Percentiles rank a stretch among this genome's conserved stretches.
Conservation (phyloP, 1,140 invertebrate genomes). For the Drosophila rufa region DNA sequence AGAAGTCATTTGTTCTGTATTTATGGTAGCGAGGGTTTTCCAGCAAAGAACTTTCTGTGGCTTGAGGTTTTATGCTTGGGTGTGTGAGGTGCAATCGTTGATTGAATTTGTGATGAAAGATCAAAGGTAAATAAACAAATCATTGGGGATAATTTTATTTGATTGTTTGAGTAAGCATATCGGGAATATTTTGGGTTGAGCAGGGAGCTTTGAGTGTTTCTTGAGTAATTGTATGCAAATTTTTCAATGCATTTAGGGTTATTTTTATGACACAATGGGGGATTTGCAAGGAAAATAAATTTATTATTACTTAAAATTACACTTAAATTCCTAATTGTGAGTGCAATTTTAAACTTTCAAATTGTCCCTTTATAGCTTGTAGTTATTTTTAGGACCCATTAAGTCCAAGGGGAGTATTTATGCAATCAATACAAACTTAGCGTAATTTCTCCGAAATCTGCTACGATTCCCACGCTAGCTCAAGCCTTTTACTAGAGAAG, state of each 20-base stretch:
- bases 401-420: background rate
- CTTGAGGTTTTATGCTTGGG: background rate
- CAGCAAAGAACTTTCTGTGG: slow-evolving; percentile 21
- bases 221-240: background rate
- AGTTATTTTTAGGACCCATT: background rate
- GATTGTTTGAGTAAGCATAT: slow-evolving; percentile 19
- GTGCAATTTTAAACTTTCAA: background rate
- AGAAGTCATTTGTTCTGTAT: slow-evolving; percentile 61
- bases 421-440: slow-evolving; percentile 10
- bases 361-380: background rate
- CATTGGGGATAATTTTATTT: slow-evolving; percentile 17
- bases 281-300: background rate
- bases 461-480: slow-evolving; percentile 21
- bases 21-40: slow-evolving; percentile 34
- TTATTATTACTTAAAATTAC: background rate
- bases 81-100: background rate
- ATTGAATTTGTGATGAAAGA: slow-evolving; percentile 37
- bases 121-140: slow-evolving; percentile 47
- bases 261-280: background rate
- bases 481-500: slow-evolving; percentile 8
- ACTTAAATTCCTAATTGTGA: background rate
- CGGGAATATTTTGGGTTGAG: background rate
- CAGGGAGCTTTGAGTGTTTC: background rate
- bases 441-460: slow-evolving; percentile 17
- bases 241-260: background rate